A percentile compares a stretch with the other conserved stretches of the same genome.
phyloP scores from a whole-genome alignment of 2,113 vertebrate genomes.

The Lycaon pictus region DNA sequence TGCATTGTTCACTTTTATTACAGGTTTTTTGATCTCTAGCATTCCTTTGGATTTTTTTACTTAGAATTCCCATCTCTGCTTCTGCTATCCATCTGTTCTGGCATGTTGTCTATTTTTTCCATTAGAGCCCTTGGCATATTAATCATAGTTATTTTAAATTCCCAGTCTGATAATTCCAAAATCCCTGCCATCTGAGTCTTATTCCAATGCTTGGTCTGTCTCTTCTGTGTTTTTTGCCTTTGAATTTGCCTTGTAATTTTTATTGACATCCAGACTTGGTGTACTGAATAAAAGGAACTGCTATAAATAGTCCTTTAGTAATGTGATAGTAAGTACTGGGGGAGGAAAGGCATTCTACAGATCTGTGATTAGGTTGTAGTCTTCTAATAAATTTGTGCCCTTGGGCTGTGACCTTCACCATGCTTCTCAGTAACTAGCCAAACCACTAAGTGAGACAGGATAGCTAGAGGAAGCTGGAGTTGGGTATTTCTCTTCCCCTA shows the following conservation, averaged over 20 bases:
- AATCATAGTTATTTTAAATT: not conserved
- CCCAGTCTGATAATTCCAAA: not conserved
- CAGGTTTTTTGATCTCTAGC: not conserved
- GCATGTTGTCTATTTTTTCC: not conserved
- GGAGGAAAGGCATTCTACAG: not conserved
- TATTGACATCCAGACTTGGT: not conserved
- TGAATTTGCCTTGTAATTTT: not conserved
- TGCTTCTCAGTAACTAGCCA: not conserved
- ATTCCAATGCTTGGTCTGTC: not conserved
- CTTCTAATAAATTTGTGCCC: not conserved
- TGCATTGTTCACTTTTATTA: not conserved
- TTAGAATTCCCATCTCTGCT: not conserved
- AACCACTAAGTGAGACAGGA: not conserved
- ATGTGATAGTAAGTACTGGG: not conserved
- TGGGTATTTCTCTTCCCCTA: not conserved
- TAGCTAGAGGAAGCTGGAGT: not conserved
- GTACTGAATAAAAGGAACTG: not conserved
- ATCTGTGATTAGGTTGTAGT: not conserved
- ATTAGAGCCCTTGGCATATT: not conserved
- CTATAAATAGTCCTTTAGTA: not conserved
- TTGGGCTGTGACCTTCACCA: not conserved
- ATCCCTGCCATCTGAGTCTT: not conserved
- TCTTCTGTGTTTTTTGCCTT: not conserved
- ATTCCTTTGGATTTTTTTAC: not conserved
- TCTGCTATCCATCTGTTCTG: not conserved